Conservation (phyloP, 2,888 invertebrate species). For the Diloba caeruleocephala region DNA sequence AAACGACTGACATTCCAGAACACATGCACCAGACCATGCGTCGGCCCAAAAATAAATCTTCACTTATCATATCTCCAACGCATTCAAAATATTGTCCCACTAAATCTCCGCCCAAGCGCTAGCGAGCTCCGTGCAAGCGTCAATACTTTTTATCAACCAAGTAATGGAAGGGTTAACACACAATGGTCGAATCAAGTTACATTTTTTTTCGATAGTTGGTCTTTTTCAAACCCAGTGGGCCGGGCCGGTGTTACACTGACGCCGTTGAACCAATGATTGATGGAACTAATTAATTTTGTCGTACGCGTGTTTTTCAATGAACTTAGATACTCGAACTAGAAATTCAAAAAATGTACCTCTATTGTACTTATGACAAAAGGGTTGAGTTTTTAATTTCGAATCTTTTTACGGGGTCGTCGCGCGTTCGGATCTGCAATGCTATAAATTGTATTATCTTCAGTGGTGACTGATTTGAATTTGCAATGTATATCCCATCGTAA, state of each 20-base stretch:
- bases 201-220: slow-evolving; percentile 75
- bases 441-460: slow-evolving; percentile 42
- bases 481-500: slow-evolving; percentile 14
- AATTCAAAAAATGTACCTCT: slow-evolving; percentile 71
- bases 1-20: slow-evolving; percentile 25
- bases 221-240: slow-evolving; percentile 81
- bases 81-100: slow-evolving; percentile 82
- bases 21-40: slow-evolving; percentile 27
- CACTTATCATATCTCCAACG: slow-evolving; percentile 59
- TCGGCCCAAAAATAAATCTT: slow-evolving; percentile 55
- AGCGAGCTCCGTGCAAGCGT: slow-evolving; percentile 69
- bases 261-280: slow-evolving; percentile 84
- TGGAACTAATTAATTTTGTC: slow-evolving; percentile 88
- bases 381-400: slow-evolving; percentile 59
- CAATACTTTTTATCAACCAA: slow-evolving; percentile 62
- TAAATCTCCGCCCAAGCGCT: slow-evolving; percentile 74
- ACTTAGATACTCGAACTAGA: slow-evolving; percentile 76
- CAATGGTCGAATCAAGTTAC: slow-evolving; percentile 85
- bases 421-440: slow-evolving; percentile 30
- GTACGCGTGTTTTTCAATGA: slow-evolving; percentile 73
- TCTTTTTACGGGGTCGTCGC: slow-evolving; percentile 41
- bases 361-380: slow-evolving; percentile 72
- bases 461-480: slow-evolving; percentile 42
- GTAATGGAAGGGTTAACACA: slow-evolving; percentile 76
- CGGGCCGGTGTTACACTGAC: slow-evolving; percentile 77